A percentile compares a stretch with the other conserved stretches of the same genome.
These are phyloP conservation scores for Dipus sagitta DNA, from an alignment of 2,797 vertebrate genomes.

Conservation along the genomic window DNA sequence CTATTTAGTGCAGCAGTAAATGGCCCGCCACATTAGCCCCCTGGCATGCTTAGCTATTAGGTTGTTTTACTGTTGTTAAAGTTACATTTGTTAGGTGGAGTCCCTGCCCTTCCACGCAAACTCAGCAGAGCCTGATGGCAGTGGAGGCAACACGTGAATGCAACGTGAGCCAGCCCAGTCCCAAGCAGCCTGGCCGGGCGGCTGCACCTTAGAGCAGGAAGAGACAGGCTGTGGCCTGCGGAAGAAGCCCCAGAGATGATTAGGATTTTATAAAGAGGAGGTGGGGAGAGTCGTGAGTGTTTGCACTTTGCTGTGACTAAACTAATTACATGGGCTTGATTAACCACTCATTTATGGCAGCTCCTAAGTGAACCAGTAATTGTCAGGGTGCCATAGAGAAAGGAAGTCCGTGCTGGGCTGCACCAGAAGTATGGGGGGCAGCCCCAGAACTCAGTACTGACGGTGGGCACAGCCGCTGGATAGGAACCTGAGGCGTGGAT, in stretches of 20 bases:
- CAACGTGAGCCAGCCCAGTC: not conserved
- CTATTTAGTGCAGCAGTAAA: conserved; percentile 91
- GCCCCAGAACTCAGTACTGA: not conserved
- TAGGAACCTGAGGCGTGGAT: not conserved
- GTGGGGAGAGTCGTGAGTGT: not conserved
- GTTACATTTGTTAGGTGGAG: conserved; percentile 90
- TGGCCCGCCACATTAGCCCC: conserved; percentile 90
- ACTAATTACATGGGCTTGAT: not conserved
- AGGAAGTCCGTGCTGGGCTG: not conserved
- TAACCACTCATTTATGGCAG: conserved; percentile 7
- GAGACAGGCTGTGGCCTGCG: not conserved
- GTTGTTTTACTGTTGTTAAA: conserved; percentile 90
- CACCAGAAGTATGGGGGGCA: not conserved
- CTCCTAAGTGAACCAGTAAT: conserved; percentile 41
- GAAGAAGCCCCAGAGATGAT: rapidly evolving
- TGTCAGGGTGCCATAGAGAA: conserved; percentile 14
- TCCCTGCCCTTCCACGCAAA: conserved; percentile 86
- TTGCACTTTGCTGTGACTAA: conserved; percentile 35
- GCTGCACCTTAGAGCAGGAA: not conserved
- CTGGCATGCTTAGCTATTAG: conserved; percentile 91
- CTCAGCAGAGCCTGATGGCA: conserved; percentile 73
- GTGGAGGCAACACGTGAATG: conserved; percentile 25
- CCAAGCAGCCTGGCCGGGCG: rapidly evolving
- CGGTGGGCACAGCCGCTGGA: not conserved
- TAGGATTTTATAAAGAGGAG: not conserved